Evolutionary conservation across 1,140 invertebrate genomes (phyloP), one percentile per base, ranked within the genome.

Genomic region (Tetraneura akinire): DNA sequence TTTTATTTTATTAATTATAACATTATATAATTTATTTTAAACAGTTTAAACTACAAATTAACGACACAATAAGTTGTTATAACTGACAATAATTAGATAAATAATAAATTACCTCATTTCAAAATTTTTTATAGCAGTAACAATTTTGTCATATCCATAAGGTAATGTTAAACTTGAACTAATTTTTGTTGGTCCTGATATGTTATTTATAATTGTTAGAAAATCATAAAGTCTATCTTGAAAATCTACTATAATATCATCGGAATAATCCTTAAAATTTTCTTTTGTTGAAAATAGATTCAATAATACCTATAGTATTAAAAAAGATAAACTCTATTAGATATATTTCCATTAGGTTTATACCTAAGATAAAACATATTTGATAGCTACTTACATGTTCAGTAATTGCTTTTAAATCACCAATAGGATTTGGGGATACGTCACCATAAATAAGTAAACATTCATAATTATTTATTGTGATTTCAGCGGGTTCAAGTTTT

Each of bases 381-480:
- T n/a, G n/a, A n/a, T n/a, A n/a, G n/a, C n/a, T n/a, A 81, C 82
- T 85, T 83, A 94, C 93, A 83, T 95, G 91, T 83, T 96, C 93
- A 4, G 94, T 88, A 83, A 95, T 89, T 14, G 91, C 88, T 29
- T 90, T 89, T 1, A 96, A 84, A 84, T 95, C 93, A 80, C 94
- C 92, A 1, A 96, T 86, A 0, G 93, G 91, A 82, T 91, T 91
- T 2, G 90, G 88, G 3, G 92, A 90, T 83, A 96, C 88, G 85
- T 96, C 94, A 10, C 95, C 94, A 82, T 91, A 91, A n/a, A 92
- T 88, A 10, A 96, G 83, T 1, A 88, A 85, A 42, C 87, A 86
- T 11, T 76, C 51, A 45, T 11, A 76, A 6, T 76, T 76, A 26
- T n/a, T 3, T 1, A 32, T 0, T 74, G 87, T 85, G 11, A 92